phyloP scores from a whole-genome alignment of 2,113 vertebrate genomes.

The Chaetodon auriga region DNA sequence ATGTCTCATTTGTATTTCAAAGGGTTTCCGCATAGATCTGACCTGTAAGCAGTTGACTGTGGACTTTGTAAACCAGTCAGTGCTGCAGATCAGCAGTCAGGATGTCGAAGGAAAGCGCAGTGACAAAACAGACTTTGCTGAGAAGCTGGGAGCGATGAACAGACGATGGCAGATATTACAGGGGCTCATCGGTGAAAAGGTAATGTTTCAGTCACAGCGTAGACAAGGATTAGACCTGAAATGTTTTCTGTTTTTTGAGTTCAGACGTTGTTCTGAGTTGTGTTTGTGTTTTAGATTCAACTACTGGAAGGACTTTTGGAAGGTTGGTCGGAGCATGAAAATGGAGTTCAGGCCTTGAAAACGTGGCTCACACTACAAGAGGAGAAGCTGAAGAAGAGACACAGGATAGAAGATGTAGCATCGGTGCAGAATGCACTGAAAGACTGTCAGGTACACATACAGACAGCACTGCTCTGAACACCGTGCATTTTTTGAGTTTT shows the following conservation, averaged over 20 bases:
- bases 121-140: conserved; percentile 97
- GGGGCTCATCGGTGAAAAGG: conserved; percentile 92
- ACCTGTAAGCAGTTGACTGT: conserved; percentile 97
- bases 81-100: conserved; percentile 95
- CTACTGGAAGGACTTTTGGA: conserved; percentile 90
- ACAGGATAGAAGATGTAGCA: conserved; percentile 92
- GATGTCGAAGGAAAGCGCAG: conserved; percentile 97
- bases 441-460: conserved; percentile 91
- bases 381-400: conserved; percentile 89
- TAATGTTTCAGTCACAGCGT: conserved; percentile 51
- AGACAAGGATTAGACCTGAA: background rate
- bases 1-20: conserved; percentile 26
- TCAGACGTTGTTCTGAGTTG: background rate
- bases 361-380: conserved; percentile 92
- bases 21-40: conserved; percentile 97
- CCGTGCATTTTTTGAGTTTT: background rate
- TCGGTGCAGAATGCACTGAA: conserved; percentile 93
- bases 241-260: background rate
- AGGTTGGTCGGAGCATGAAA: conserved; percentile 95
- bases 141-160: conserved; percentile 96
- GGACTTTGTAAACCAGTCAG: conserved; percentile 98
- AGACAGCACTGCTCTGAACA: background rate
- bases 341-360: conserved; percentile 89
- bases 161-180: conserved; percentile 96
- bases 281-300: conserved; percentile 87